Evolutionary conservation across 2,888 invertebrate species (phyloP).

Genomic region (Adelognathus sp.): DNA sequence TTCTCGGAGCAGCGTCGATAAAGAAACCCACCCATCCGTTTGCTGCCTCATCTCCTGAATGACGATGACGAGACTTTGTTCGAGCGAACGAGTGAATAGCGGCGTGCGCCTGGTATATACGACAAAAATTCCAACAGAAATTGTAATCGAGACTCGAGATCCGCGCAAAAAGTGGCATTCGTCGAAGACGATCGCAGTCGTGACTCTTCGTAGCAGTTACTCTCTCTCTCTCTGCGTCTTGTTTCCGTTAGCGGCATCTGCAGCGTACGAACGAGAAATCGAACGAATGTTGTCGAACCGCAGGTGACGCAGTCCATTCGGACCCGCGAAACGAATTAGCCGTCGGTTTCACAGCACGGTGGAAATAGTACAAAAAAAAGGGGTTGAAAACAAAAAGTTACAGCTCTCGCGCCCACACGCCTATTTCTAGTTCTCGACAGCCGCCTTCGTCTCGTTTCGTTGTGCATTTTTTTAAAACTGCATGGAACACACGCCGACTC

Average conservation of each 20-base stretch:
- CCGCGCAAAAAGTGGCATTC: conserved; percentile 65
- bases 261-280: conserved; percentile 33
- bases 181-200: conserved; percentile 59
- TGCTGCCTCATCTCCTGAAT: conserved; percentile 45
- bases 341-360: conserved; percentile 44
- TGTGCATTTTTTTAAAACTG: conserved; percentile 53
- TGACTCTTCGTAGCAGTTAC: conserved; percentile 57
- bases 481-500: conserved; percentile 34
- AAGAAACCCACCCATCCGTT: conserved; percentile 40
- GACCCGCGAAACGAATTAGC: conserved; percentile 73
- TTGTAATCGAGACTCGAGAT: conserved; percentile 55
- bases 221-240: conserved; percentile 17
- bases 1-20: conserved; percentile 25
- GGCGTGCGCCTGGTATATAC: conserved; percentile 19
- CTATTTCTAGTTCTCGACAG: conserved; percentile 72
- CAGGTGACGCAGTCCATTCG: conserved; percentile 68
- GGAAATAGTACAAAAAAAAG: conserved; percentile 61
- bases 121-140: conserved; percentile 57
- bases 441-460: conserved; percentile 33
- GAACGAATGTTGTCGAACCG: conserved; percentile 60
- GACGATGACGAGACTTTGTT: conserved; percentile 47
- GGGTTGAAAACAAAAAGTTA: conserved; percentile 18
- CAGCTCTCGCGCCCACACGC: conserved; percentile 45
- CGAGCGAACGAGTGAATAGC: conserved; percentile 2
- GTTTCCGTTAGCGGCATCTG: conserved; percentile 38